Evolutionary conservation across 2,797 vertebrate species (phyloP), one percentile per base, ranked within the genome.

Genomic region (Enteromius fasciolatus): DNA sequence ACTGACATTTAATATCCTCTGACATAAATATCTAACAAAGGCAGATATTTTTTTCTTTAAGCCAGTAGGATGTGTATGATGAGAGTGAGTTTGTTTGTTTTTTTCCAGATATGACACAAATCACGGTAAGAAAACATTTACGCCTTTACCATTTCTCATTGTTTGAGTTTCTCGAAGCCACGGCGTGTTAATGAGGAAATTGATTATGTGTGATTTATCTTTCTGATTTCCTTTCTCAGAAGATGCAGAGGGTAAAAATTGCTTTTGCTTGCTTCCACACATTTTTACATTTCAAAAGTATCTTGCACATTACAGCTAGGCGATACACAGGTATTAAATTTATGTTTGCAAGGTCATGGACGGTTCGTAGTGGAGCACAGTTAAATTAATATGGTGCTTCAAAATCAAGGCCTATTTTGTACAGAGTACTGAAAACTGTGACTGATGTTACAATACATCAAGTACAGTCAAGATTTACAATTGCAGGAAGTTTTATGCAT

Each of bases 101-200:
- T 18, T 28, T 33, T 4, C 3, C 10, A 59, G 14, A 59, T 36
- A 76, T 63, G 69, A 73, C 23, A 76, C 8, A 25, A 41, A 14
- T 69, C n/a, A 31, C 0, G 28, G 3, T 23, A 63, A 52, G 76
- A 78, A 25, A 57, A n/a, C 28, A 82, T 78, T 63, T 77, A 39
- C 36, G 31, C 44, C 64, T 17, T 83, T 78, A 36, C 75, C 76
- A 73, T 76, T 74, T 69, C 46, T n/a, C 50, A 46, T 72, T 76
- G 36, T 75, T 63, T 63, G 63, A 52, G 44, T 78, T 64, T 64
- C 75, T 67, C 41, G n/a, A 31, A 76, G 79, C 61, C 64, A 57
- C 39, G 11, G 50, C 18, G 41, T 57, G 81, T 33, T 85, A 88
- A 89, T 86, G 80, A 82, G 83, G 66, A 88, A 87, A 87, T 77